phyloP scores from a whole-genome alignment of 2,113 vertebrate genomes.

The Tragelaphus imberbis region DNA sequence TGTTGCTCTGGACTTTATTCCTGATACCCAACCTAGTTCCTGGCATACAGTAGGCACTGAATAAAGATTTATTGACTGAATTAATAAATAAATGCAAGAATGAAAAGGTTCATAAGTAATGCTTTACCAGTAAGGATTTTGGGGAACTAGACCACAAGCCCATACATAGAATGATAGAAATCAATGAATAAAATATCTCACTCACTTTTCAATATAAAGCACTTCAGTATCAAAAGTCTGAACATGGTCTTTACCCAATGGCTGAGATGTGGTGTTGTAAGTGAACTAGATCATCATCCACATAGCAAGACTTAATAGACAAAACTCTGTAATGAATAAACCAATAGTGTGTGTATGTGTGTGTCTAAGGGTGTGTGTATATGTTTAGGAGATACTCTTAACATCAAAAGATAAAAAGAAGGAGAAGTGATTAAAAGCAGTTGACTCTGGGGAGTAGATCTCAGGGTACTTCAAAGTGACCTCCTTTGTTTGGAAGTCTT shows the following conservation, averaged over 20 bases:
- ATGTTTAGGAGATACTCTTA: background rate
- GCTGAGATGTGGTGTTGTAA: background rate
- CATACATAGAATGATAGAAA: background rate
- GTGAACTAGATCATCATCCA: background rate
- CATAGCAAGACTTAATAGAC: background rate
- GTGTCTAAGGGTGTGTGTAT: background rate
- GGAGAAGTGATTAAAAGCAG: background rate
- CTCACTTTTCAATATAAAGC: slow-evolving; percentile 24
- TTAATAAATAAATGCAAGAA: slow-evolving; percentile 20
- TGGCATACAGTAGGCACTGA: background rate
- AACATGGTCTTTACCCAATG: background rate
- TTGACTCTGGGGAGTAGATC: background rate
- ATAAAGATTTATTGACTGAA: slow-evolving; percentile 11
- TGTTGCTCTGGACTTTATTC: background rate
- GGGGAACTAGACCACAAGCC: background rate
- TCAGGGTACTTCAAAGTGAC: background rate
- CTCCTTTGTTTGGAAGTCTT: background rate
- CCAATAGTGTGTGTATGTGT: background rate
- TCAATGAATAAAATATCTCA: background rate
- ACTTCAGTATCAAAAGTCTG: background rate
- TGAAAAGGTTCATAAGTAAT: background rate
- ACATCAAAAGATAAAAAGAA: background rate
- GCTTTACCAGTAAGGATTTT: slow-evolving; percentile 11
- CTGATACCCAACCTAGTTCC: background rate
- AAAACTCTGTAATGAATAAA: background rate